These are phyloP conservation scores for Chionodraco myersi DNA, from an alignment of 2,113 vertebrate genomes.

Conservation along the genomic window DNA sequence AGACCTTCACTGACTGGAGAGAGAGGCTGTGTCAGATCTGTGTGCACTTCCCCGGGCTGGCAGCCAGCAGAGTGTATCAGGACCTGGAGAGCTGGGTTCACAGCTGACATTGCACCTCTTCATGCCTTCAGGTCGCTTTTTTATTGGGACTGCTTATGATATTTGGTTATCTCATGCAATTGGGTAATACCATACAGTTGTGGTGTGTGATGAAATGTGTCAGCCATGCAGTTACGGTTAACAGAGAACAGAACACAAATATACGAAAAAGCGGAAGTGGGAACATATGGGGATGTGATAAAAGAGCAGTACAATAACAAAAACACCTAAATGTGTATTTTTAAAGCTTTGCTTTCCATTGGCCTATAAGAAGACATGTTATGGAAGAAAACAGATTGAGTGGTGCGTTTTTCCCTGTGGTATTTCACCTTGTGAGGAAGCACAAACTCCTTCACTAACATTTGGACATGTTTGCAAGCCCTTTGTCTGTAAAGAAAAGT, in stretches of 20 bases:
- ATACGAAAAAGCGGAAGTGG: conserved; percentile 14
- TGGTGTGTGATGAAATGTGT: neutral
- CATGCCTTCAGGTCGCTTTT: neutral
- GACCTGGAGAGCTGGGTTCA: conserved; percentile 86
- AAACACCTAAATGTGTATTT: no score
- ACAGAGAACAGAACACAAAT: neutral
- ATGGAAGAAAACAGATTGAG: no score
- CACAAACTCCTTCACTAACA: no score
- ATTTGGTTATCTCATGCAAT: neutral
- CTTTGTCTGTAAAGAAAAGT: no score
- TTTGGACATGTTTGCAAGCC: no score
- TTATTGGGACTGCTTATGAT: neutral
- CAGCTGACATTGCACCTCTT: neutral
- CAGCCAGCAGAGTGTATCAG: conserved; percentile 74
- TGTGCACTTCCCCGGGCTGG: conserved; percentile 70
- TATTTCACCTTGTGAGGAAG: no score
- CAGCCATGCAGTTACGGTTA: neutral
- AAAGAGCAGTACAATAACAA: no score
- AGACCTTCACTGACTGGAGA: conserved; percentile 69
- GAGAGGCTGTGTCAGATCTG: conserved; percentile 83
- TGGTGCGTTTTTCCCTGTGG: no score
- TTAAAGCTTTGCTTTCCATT: no score
- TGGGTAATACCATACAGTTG: neutral
- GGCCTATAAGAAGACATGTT: no score
- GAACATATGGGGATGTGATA: neutral